These are phyloP conservation scores for Probaryconus sp. DNA, from an alignment of 1,140 invertebrate species.

Conservation along the genomic window DNA sequence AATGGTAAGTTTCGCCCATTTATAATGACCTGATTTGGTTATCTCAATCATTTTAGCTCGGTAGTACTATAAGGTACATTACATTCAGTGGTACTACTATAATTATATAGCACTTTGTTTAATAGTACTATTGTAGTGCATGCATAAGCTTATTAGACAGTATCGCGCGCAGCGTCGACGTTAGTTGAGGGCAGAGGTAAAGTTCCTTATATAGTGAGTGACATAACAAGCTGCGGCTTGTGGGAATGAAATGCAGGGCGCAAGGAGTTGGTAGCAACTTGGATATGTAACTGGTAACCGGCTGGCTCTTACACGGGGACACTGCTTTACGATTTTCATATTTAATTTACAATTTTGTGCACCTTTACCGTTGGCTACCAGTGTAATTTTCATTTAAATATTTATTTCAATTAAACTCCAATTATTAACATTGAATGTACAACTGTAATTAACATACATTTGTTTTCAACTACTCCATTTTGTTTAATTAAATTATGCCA, in stretches of 20 bases:
- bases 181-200: constrained; percentile 27
- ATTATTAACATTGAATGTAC: too few relatives aligned
- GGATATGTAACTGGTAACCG: too few relatives aligned
- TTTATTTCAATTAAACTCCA: too few relatives aligned
- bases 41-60: too few relatives aligned
- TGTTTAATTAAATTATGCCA: too few relatives aligned
- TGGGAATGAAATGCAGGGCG: constrained; percentile 34
- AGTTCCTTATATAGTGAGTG: constrained; percentile 53
- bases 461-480: too few relatives aligned
- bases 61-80: constrained; percentile 48
- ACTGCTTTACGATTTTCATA: constrained; percentile 19
- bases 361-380: too few relatives aligned
- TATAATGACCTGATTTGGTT: constrained; percentile 36
- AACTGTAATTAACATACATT: too few relatives aligned
- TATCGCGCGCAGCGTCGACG: constrained; percentile 38
- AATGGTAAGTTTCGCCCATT: too few relatives aligned
- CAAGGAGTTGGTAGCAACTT: constrained; percentile 35
- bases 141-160: constrained; percentile 58
- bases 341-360: neutral
- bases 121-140: constrained; percentile 55
- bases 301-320: too few relatives aligned
- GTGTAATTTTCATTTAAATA: too few relatives aligned
- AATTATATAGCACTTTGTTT: constrained; percentile 57
- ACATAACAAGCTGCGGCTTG: constrained; percentile 50
- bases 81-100: constrained; percentile 54